Conservation (phyloP, 2,797 vertebrate species). For the Fistularia commersonii region DNA sequence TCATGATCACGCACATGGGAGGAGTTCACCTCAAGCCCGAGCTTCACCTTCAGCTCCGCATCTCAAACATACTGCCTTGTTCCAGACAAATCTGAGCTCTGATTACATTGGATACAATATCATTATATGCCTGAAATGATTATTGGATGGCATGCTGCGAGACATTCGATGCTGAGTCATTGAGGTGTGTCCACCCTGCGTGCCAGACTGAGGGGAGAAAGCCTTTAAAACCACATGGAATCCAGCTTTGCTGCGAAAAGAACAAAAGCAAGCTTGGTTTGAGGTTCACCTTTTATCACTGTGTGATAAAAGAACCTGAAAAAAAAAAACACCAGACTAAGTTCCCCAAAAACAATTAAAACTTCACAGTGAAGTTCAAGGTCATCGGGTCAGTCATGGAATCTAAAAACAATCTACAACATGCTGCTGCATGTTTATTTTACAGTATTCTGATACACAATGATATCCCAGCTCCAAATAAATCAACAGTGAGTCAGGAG, state of each 20-base stretch:
- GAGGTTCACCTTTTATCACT: no score
- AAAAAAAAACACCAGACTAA: no score
- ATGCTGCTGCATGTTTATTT: no score
- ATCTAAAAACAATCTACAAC: no score
- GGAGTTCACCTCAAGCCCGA: slow-evolving; percentile 16
- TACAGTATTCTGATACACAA: no score
- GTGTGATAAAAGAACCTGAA: no score
- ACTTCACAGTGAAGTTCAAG: no score
- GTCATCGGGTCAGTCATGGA: no score
- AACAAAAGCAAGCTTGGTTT: no score
- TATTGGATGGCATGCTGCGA: slow-evolving; percentile 1
- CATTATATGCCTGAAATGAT: slow-evolving; percentile 7
- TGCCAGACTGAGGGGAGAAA: neutral
- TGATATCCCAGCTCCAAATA: no score
- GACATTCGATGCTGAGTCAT: slow-evolving; percentile 2
- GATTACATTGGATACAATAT: slow-evolving; percentile 4
- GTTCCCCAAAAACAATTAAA: no score
- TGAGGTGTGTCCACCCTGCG: neutral
- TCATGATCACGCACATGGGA: slow-evolving; percentile 25
- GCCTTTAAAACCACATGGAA: neutral
- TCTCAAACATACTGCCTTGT: neutral
- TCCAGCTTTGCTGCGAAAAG: neutral
- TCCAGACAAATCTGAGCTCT: slow-evolving; percentile 1
- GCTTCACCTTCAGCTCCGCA: neutral
- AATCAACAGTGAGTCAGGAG: no score